These are phyloP conservation scores for Triplophysa tibetana DNA, from an alignment of 2,113 vertebrate genomes.

Conservation along the genomic window DNA sequence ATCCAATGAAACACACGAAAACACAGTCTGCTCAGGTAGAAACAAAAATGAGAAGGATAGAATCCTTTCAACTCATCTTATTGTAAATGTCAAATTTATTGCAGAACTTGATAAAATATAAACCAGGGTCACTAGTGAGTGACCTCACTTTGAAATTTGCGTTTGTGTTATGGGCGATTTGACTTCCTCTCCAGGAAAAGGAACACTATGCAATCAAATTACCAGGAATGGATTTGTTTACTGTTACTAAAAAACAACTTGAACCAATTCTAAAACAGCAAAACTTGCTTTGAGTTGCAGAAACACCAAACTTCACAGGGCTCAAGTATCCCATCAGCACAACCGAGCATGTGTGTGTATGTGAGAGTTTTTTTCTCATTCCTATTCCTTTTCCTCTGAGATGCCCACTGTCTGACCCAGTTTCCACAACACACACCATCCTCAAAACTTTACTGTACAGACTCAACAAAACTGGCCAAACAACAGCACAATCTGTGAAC, in stretches of 20 bases:
- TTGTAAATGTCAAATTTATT: neutral
- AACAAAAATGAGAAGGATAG: neutral
- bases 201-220: conserved; percentile 5
- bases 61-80: neutral
- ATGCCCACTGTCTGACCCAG: conserved; percentile 74
- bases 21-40: conserved; percentile 54
- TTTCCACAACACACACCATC: conserved; percentile 71
- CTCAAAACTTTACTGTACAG: conserved; percentile 53
- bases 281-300: neutral
- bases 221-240: neutral
- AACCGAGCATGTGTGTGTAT: neutral
- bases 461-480: conserved; percentile 10
- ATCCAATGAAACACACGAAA: conserved; percentile 20
- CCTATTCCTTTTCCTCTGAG: conserved; percentile 46
- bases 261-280: neutral
- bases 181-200: conserved; percentile 10
- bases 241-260: neutral
- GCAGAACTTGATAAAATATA: no score
- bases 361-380: conserved; percentile 19
- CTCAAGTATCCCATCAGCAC: neutral
- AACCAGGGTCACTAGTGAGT: no score
- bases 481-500: neutral
- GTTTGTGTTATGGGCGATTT: neutral
- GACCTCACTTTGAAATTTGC: neutral
- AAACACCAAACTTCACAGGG: neutral